These are phyloP conservation scores for Neuroscelio doddi DNA, from an alignment of 2,888 invertebrate genomes.

Conservation along the genomic window DNA sequence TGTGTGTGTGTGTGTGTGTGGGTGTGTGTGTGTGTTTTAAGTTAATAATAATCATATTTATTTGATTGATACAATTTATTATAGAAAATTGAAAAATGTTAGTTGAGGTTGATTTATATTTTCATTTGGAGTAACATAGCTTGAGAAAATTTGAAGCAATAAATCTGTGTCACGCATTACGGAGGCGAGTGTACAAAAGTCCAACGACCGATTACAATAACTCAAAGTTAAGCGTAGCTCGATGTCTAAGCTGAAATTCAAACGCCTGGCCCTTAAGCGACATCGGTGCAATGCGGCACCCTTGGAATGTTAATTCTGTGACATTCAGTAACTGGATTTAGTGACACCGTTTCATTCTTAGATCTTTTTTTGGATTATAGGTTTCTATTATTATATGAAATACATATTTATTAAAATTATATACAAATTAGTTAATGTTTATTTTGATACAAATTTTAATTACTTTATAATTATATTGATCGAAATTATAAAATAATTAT, in stretches of 20 bases:
- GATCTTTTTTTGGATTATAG: constrained; percentile 23
- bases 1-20: too few relatives aligned
- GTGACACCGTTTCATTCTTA: constrained; percentile 35
- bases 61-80: too few relatives aligned
- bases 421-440: too few relatives aligned
- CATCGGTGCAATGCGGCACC: constrained; percentile 38
- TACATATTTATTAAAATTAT: neutral
- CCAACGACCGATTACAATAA: constrained; percentile 5
- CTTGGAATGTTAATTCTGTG: constrained; percentile 39
- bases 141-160: neutral
- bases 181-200: neutral
- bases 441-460: too few relatives aligned
- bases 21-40: too few relatives aligned
- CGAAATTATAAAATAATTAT: too few relatives aligned
- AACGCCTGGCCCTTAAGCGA: constrained; percentile 11
- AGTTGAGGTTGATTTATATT: too few relatives aligned
- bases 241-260: constrained; percentile 26
- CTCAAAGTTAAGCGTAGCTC: constrained; percentile 22
- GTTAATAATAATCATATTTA: too few relatives aligned
- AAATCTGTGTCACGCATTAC: neutral
- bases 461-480: too few relatives aligned
- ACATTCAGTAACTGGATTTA: constrained; percentile 42
- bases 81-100: too few relatives aligned
- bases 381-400: neutral
- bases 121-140: neutral